Conservation (phyloP, 2,113 vertebrate genomes). For the Ageneiosus marmoratus region DNA sequence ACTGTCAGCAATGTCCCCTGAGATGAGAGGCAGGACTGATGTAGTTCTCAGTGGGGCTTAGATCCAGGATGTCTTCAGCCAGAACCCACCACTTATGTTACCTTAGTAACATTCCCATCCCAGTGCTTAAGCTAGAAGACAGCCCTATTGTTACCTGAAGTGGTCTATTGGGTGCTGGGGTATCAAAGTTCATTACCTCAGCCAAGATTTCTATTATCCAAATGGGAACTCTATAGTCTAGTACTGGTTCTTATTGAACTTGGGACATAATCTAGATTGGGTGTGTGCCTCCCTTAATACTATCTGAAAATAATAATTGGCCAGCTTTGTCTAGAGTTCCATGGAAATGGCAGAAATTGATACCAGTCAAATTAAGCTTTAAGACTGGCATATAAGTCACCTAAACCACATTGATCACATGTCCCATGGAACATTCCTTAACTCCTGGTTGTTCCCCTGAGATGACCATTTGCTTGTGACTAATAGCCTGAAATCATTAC, state of each 20-base stretch:
- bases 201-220: background rate
- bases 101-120: background rate
- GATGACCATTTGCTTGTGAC: background rate
- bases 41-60: background rate
- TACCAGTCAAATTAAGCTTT: background rate
- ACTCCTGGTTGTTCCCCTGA: background rate
- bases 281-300: background rate
- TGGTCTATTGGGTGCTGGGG: background rate
- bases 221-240: no score
- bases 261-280: background rate
- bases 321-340: background rate
- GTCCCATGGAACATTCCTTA: background rate
- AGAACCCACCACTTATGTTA: background rate
- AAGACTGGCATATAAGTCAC: background rate
- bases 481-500: background rate
- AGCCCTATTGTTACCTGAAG: background rate
- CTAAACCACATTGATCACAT: background rate
- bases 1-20: background rate
- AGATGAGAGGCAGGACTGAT: background rate
- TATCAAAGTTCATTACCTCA: background rate
- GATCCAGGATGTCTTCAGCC: background rate
- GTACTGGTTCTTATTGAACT: background rate
- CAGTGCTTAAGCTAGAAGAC: background rate
- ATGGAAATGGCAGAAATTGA: background rate
- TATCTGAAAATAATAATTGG: background rate